phyloP scores from a whole-genome alignment of 2,113 vertebrate genomes.

The Eretmochelys imbricata region DNA sequence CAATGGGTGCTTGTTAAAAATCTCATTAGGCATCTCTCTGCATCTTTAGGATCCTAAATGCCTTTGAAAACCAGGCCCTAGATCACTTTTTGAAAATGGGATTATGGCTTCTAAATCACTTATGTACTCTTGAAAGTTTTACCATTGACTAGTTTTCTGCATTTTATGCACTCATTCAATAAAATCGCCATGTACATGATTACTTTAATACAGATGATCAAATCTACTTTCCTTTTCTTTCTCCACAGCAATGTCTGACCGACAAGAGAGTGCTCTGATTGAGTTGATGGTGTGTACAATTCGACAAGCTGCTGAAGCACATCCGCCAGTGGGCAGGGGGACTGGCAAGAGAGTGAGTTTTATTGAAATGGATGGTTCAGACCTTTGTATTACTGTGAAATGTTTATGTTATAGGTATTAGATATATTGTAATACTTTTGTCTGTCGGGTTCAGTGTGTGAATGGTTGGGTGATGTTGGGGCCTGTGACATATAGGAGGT shows the following conservation, averaged over 20 bases:
- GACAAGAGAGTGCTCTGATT: constrained; percentile 96
- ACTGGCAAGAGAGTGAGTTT: constrained; percentile 94
- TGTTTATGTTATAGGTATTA: not conserved
- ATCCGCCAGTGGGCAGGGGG: constrained; percentile 97
- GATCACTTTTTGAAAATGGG: not conserved
- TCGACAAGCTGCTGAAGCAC: constrained; percentile 96
- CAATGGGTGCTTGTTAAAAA: not conserved
- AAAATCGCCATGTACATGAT: not conserved
- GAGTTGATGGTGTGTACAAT: constrained; percentile 98
- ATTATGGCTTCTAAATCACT: not conserved
- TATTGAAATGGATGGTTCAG: not conserved
- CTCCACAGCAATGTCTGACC: constrained; percentile 91
- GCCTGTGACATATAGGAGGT: not conserved
- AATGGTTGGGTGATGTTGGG: not conserved
- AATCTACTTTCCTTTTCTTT: constrained; percentile 18
- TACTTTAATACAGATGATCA: not conserved
- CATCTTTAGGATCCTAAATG: not conserved
- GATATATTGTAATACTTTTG: not conserved
- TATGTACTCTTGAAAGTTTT: not conserved
- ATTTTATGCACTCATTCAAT: not conserved
- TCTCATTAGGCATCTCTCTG: not conserved
- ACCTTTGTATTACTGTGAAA: not conserved
- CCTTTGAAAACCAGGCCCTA: no score
- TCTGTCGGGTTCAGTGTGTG: not conserved
- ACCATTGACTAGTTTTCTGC: not conserved